Conservation (phyloP, 2,797 vertebrate species). For the Margarornis squamiger region DNA sequence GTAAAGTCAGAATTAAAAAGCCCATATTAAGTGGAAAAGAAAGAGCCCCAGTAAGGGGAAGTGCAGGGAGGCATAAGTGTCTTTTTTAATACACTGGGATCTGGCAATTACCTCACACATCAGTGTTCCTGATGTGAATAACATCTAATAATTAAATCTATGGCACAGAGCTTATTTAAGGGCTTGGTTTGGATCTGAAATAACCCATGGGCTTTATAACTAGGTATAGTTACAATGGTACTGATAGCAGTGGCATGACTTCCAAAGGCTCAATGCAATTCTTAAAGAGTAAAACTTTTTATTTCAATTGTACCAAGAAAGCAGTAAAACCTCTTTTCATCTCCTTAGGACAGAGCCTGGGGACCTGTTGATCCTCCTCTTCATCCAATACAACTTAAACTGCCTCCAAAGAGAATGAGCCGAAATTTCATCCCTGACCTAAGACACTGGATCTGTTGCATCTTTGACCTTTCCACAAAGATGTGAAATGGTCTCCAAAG, state of each 20-base stretch:
- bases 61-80: background rate
- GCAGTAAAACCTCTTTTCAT: background rate
- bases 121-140: background rate
- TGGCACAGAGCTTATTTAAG: background rate
- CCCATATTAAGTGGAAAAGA: background rate
- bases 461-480: background rate
- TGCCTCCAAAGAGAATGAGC: background rate
- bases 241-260: background rate
- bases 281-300: background rate
- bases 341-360: background rate
- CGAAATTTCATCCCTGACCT: background rate
- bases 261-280: background rate
- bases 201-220: background rate
- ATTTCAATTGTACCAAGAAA: background rate
- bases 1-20: background rate
- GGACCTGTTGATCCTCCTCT: background rate
- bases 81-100: background rate
- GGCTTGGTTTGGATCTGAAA: background rate
- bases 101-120: background rate
- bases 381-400: background rate
- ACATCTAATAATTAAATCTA: background rate
- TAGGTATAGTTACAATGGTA: background rate
- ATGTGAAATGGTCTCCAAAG: background rate
- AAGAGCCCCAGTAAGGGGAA: background rate
- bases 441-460: background rate